phyloP scores from a whole-genome alignment of 2,113 vertebrate genomes.

The Crotalus viridis region DNA sequence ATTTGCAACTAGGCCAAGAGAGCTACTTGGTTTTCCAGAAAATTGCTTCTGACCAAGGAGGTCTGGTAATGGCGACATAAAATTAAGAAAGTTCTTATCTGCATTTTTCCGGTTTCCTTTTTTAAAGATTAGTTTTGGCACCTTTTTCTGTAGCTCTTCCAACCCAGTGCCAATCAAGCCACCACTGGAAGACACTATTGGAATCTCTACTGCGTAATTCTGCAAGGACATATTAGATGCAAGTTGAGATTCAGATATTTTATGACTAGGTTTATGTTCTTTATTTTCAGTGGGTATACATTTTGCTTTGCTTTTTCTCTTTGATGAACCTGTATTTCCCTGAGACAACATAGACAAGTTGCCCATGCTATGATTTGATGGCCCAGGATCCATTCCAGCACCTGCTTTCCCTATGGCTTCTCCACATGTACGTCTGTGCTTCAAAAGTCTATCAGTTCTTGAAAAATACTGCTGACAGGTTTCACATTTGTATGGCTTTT shows the following conservation, averaged over 20 bases:
- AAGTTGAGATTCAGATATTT: constrained; percentile 78
- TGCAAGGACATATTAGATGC: constrained; percentile 77
- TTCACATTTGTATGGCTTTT: constrained; percentile 99
- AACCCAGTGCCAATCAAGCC: constrained; percentile 77
- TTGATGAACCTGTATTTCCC: constrained; percentile 92
- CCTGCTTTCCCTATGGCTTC: constrained; percentile 95
- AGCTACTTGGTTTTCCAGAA: constrained; percentile 80
- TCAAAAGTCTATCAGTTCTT: constrained; percentile 96
- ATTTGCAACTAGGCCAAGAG: constrained; percentile 79
- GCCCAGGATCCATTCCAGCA: constrained; percentile 81
- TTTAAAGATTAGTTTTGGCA: constrained; percentile 91
- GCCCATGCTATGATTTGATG: constrained; percentile 80
- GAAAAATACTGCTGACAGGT: constrained; percentile 99
- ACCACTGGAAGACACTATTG: constrained; percentile 80
- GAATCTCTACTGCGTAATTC: constrained; percentile 87
- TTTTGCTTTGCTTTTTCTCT: constrained; percentile 92
- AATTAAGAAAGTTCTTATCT: constrained; percentile 86
- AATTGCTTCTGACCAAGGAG: constrained; percentile 83
- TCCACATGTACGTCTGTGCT: constrained; percentile 98
- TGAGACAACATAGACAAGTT: constrained; percentile 88
- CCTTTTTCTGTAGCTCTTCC: constrained; percentile 83
- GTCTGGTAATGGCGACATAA: constrained; percentile 77
- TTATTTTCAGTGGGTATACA: constrained; percentile 78
- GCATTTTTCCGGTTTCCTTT: constrained; percentile 85
- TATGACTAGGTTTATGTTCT: constrained; percentile 85